Evolutionary conservation across 1,140 invertebrate species (phyloP).

Genomic region (Rhopalosiphum padi): DNA sequence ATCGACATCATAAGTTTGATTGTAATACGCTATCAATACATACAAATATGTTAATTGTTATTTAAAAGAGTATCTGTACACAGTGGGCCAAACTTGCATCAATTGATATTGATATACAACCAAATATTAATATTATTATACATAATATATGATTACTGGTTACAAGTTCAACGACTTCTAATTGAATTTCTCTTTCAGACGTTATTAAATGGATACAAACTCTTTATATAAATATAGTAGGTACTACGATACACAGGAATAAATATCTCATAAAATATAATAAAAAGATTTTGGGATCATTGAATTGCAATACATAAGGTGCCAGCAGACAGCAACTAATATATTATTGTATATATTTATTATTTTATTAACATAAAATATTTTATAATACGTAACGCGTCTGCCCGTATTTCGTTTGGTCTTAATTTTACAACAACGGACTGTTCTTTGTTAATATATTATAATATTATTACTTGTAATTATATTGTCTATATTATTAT

Average conservation of each 20-base stretch:
- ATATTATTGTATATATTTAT: not conserved
- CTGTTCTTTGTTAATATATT: not conserved
- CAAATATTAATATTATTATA: conserved; percentile 1
- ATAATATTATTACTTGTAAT: not conserved
- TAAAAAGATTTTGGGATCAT: not conserved
- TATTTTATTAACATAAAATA: not conserved
- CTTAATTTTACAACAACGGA: not conserved
- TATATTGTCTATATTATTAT: not conserved
- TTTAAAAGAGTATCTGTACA: not conserved
- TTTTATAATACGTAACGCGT: not conserved
- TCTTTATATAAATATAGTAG: not conserved
- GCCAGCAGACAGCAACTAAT: not conserved
- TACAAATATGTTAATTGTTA: not conserved
- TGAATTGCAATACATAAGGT: not conserved
- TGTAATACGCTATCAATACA: not conserved
- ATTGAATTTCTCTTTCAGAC: conserved; percentile 11
- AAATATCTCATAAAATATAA: not conserved
- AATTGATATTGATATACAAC: not conserved
- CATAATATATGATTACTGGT: not conserved
- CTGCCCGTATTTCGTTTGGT: not conserved
- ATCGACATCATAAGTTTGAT: not conserved
- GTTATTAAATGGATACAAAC: not conserved
- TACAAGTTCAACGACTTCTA: conserved; percentile 8
- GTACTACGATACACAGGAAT: not conserved
- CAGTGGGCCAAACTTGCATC: not conserved